Base-by-base conservation (phyloP, 2,888 invertebrate genomes). In the Ganaspis brasiliensis region DNA sequence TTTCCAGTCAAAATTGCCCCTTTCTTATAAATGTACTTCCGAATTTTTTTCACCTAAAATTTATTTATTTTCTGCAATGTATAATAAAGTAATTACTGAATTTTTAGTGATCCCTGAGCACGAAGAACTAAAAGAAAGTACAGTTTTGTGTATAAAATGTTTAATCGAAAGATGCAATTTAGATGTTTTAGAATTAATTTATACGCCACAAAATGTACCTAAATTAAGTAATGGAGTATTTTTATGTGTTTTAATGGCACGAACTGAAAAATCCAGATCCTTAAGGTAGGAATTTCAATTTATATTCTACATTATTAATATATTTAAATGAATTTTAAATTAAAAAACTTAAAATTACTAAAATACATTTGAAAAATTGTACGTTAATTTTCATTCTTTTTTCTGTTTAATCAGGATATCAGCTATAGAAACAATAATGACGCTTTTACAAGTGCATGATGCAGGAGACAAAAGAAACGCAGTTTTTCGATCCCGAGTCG, bases 151-250 rank as follows among this genome's bases (percentile, higher is more conserved):
- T 82, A 91, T 94, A 19, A 93, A 91, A 2, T 87, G 91, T 0
- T 87, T 95, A 24, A 91, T 94, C 84, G 87, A 93, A 77, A 91
- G 92, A 70, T 85, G 93, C 26, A 92, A 93, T 4, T 88, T 89
- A 0, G 93, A 94, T 78, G 92, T 94, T 8, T 88, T 95, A 19
- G 92, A 92, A 81, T 82, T 89, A 49, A 91, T 95, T 74, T 95
- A 95, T 83, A 90, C 92, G 24, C 92, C 94, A 77, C 92, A 93
- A 72, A 92, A 94, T 79, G 92, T 93, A 1, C 92, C 94, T 0
- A 92, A 94, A 83, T 86, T 96, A 61, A 95, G 95, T 2, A 94
- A 95, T 86, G 94, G 95, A 70, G 92, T 96, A 61, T 94, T 94
- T 83, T 92, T 95, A 0, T 93, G 94, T 16, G 92, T 95, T 1